phyloP scores from a whole-genome alignment of 2,797 vertebrate species.

The Nannoperca australis region DNA sequence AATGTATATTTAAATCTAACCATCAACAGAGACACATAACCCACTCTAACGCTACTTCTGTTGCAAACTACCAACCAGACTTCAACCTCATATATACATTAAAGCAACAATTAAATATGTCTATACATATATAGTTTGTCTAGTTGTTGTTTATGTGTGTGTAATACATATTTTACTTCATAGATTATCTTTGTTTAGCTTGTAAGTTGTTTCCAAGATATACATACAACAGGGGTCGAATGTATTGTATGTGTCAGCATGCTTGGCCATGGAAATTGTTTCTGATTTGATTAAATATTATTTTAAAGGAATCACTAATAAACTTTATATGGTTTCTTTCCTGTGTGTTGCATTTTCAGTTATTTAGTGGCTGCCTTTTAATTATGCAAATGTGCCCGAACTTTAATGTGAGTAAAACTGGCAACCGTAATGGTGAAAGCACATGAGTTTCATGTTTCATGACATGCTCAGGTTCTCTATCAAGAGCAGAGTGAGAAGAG shows the following conservation, averaged over 20 bases:
- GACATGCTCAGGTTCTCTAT: slow-evolving; percentile 26
- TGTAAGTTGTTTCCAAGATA: background rate
- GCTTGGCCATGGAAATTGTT: background rate
- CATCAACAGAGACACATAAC: background rate
- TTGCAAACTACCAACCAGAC: background rate
- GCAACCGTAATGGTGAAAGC: background rate
- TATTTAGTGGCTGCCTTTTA: background rate
- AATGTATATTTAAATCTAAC: background rate
- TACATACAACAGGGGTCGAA: too few relatives aligned
- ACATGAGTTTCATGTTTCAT: slow-evolving; percentile 18
- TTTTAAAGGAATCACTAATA: background rate
- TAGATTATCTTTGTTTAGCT: too few relatives aligned
- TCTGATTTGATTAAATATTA: background rate
- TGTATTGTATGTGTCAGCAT: background rate
- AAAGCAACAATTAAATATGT: background rate
- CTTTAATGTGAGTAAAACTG: slow-evolving; percentile 9
- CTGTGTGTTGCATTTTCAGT: too few relatives aligned
- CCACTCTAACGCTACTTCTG: background rate
- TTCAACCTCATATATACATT: background rate
- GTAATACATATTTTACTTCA: background rate
- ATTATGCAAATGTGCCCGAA: slow-evolving; percentile 12
- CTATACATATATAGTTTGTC: background rate
- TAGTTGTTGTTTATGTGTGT: background rate
- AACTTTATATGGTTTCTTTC: background rate
- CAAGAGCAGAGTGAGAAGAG: slow-evolving; percentile 19